A percentile compares a stretch with the other conserved stretches of the same genome.
Evolutionary conservation across 2,113 vertebrate species (phyloP).

Genomic region (Athene noctua): DNA sequence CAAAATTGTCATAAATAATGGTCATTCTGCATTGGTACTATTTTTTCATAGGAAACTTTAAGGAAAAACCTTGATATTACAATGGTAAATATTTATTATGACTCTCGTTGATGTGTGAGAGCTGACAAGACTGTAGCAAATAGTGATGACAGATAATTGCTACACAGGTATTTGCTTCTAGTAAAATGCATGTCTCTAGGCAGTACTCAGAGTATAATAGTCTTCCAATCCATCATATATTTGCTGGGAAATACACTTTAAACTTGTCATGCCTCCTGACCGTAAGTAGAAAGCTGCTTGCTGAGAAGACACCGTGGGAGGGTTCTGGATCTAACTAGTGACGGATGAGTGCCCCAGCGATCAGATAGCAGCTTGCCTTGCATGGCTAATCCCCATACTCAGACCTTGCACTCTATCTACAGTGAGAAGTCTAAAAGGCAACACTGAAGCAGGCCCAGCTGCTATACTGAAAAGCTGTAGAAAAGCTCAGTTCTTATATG

Average conservation of each 20-base stretch:
- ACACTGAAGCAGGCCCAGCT: neutral
- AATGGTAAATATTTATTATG: neutral
- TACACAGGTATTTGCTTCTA: neutral
- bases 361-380: neutral
- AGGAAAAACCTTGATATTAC: neutral
- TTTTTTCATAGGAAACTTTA: neutral
- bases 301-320: neutral
- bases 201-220: neutral
- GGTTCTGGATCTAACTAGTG: neutral
- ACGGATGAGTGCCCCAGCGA: neutral
- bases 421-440: neutral
- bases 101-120: neutral
- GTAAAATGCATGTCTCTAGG: neutral
- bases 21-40: neutral
- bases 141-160: neutral
- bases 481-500: neutral
- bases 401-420: neutral
- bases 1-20: neutral
- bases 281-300: neutral
- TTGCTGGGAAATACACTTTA: neutral
- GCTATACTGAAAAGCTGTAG: neutral
- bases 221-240: neutral
- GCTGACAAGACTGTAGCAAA: neutral
- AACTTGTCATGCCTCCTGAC: neutral
- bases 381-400: neutral